Evolutionary conservation across 1,140 invertebrate species (phyloP), one percentile per base, ranked within the genome.

Genomic region (Drosophila ohnishii): DNA sequence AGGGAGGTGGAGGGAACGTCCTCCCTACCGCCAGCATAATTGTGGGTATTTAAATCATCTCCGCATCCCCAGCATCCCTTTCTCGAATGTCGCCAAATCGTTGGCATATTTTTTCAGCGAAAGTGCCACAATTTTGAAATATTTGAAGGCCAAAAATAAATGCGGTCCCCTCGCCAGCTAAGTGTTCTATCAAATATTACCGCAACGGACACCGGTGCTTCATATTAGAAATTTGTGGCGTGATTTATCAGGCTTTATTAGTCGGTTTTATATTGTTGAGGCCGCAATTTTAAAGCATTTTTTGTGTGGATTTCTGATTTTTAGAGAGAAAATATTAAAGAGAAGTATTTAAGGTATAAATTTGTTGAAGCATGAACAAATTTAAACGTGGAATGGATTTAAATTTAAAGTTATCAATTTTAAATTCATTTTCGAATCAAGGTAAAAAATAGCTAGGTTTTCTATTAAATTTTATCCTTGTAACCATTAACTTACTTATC

Each of bases 21-120:
- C 16, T 7, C 34, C 22, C 19, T 58, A 22, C 47, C 47, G 14
- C n/a, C 30, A 75, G 53, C 73, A 59, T 75, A 75, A 75, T 76
- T 75, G 39, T 28, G 62, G 37, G 51, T 66, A 57, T 58, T 75
- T 75, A 57, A 70, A 70, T 58, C 51, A 70, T 70, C 66, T 34
- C n/a, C 9, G 30, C 25, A 14, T 37, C 32, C 22, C 25, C 9
- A 22, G n/a, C 60, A 61, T 45, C 63, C 50, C 62, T 34, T 28
- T 14, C 55, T 19, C 51, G 8, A 37, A 2, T 37, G 34, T 55
- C 19, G 19, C 30, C 19, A 34, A 44, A 37, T 34, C n/a, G 7
- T 32, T 25, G 32, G 35, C 45, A 67, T 50, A 42, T 51, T 47
- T 45, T 45, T 32, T 37, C 30, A 40, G 65, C n/a, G 3, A 30